phyloP scores from a whole-genome alignment of 2,888 invertebrate genomes.

The Cancer borealis region DNA sequence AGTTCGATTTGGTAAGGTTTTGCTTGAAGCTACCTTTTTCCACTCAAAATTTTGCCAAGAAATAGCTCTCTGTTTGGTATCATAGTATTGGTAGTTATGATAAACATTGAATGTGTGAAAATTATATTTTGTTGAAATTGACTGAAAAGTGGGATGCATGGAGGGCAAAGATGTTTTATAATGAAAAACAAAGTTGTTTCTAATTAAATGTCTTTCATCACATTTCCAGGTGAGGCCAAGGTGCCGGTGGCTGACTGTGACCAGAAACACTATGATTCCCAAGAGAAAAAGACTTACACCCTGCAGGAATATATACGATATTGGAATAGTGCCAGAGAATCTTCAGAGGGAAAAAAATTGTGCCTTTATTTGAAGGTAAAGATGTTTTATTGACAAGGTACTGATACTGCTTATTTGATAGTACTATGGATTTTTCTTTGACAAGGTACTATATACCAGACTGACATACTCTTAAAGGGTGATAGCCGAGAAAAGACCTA shows the following conservation, averaged over 20 bases:
- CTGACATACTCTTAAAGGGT: too few species aligned
- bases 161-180: neutral
- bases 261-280: constrained; percentile 87
- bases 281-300: constrained; percentile 86
- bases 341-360: constrained; percentile 79
- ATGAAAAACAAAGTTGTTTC: neutral
- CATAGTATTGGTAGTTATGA: too few species aligned
- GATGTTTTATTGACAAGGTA: neutral
- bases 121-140: too few species aligned
- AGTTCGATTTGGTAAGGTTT: too few species aligned
- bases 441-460: too few species aligned
- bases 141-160: too few species aligned
- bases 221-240: constrained; percentile 81
- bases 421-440: neutral
- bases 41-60: too few species aligned
- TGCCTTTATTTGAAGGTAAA: constrained; percentile 88
- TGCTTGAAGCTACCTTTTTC: too few species aligned
- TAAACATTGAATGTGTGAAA: too few species aligned
- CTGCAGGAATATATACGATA: constrained; percentile 87
- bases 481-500: too few species aligned
- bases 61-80: too few species aligned
- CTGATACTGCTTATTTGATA: neutral
- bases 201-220: neutral
- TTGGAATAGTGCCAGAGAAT: constrained; percentile 82
- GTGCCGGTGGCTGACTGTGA: constrained; percentile 92